Conservation (phyloP, 2,888 invertebrate species). For the Neoaliturus tenellus region DNA sequence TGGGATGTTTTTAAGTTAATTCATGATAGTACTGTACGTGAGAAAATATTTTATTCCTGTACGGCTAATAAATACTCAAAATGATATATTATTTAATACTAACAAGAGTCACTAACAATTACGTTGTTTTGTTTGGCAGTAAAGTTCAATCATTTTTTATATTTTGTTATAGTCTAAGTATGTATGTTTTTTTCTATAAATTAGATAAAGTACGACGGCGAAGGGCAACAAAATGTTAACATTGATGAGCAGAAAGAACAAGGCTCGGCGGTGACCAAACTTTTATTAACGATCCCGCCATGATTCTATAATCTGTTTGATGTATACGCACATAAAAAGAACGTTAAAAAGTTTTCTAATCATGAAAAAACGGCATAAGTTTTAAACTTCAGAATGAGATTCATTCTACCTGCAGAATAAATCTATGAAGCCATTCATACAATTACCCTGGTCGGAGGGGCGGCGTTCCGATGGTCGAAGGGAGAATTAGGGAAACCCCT, state of each 20-base stretch:
- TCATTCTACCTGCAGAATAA: slow-evolving; percentile 48
- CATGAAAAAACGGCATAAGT: slow-evolving; percentile 51
- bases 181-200: too few relatives aligned
- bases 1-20: too few relatives aligned
- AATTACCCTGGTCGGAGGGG: slow-evolving; percentile 18
- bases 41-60: too few relatives aligned
- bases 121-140: too few relatives aligned
- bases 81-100: too few relatives aligned
- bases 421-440: slow-evolving; percentile 51
- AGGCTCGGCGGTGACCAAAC: slow-evolving; percentile 24
- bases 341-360: slow-evolving; percentile 52
- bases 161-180: too few relatives aligned
- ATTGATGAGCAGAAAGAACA: slow-evolving; percentile 20
- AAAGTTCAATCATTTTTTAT: too few relatives aligned
- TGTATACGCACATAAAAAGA: slow-evolving; percentile 51
- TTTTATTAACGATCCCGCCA: slow-evolving; percentile 46
- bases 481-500: background rate
- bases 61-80: too few relatives aligned
- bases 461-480: background rate
- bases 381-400: slow-evolving; percentile 48
- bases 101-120: too few relatives aligned
- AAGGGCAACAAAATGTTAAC: slow-evolving; percentile 7
- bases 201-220: too few relatives aligned
- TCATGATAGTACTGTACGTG: too few relatives aligned
- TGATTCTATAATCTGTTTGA: slow-evolving; percentile 51